These are phyloP conservation scores for Embidobia sp. DNA, from an alignment of 2,888 invertebrate genomes.

Conservation along the genomic window DNA sequence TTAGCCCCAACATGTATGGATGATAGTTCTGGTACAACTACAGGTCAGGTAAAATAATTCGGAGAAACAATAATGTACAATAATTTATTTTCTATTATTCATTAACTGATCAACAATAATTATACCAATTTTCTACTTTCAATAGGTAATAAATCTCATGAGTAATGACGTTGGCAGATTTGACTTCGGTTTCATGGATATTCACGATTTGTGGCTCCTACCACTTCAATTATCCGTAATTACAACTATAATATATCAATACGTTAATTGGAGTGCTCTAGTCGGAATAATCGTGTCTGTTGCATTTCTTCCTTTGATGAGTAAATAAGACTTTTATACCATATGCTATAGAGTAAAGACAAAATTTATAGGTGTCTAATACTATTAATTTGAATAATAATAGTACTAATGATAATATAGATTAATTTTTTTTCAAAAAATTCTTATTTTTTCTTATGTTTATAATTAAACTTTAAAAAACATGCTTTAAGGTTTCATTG, in stretches of 20 bases:
- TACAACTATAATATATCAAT: slow-evolving; percentile 73
- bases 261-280: slow-evolving; percentile 77
- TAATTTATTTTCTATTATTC: no score
- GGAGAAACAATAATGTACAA: no score
- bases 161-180: slow-evolving; percentile 91
- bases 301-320: slow-evolving; percentile 78
- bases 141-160: slow-evolving; percentile 84
- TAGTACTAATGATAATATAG: no score
- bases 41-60: slow-evolving; percentile 14
- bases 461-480: no score
- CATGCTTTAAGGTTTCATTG: not conserved
- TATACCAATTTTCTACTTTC: slow-evolving; percentile 37
- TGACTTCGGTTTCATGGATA: slow-evolving; percentile 86
- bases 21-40: slow-evolving; percentile 4
- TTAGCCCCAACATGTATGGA: slow-evolving; percentile 6
- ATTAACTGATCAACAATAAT: no score
- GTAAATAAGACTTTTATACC: no score
- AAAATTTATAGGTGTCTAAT: no score
- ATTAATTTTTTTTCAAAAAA: no score
- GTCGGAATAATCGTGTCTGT: slow-evolving; percentile 81
- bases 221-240: slow-evolving; percentile 86
- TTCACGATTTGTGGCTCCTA: slow-evolving; percentile 89
- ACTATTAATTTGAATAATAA: no score
- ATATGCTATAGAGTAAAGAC: no score
- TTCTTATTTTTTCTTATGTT: no score